Evolutionary conservation across 2,888 invertebrate species (phyloP), one percentile per base, ranked within the genome.

Genomic region (Lampropteryx suffumata): DNA sequence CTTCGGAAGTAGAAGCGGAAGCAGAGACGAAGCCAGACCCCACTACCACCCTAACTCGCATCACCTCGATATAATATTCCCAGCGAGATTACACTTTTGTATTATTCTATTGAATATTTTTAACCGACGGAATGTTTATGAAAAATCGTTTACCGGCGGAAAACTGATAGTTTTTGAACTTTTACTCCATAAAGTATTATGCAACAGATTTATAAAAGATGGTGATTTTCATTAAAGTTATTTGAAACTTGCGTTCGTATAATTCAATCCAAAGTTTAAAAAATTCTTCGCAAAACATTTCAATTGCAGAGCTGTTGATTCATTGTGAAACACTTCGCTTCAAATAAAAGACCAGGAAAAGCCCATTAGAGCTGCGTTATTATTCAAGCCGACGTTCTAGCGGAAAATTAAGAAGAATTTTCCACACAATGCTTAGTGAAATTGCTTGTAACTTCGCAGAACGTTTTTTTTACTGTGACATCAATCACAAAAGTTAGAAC

Each of bases 371-470:
- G 73, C 66, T 60, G 61, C 71, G 67, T 76, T 80, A 79, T 80
- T 78, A 79, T 82, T 82, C 79, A 78, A 70, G 67, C 61, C 73
- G 58, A 71, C 73, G 70, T 64, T 71, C 70, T 61, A 69, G 69
- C 82, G 82, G 81, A 83, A 84, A 85, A 86, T 86, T 84, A 83
- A 82, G 78, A 79, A 77, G 75, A 79, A 77, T 67, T 71, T 67
- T 67, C 61, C 70, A 71, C 71, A 80, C 79, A 79, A 79, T 78
- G 69, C 73, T 63, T 70, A 69, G 67, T 69, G 65, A 77, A 76
- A 76, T 76, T 74, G 69, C 69, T 73, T 63, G 72, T 69, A 71
- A 71, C 69, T 73, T 61, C 36, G 56, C 56, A 63, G 59, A 63
- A 65, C 55, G 58, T 59, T 68, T 75, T 58, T 17, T 71, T 67